Evolutionary conservation across 2,797 vertebrate species (phyloP), one percentile per base, ranked within the genome.

Genomic region (Oophaga sylvatica): DNA sequence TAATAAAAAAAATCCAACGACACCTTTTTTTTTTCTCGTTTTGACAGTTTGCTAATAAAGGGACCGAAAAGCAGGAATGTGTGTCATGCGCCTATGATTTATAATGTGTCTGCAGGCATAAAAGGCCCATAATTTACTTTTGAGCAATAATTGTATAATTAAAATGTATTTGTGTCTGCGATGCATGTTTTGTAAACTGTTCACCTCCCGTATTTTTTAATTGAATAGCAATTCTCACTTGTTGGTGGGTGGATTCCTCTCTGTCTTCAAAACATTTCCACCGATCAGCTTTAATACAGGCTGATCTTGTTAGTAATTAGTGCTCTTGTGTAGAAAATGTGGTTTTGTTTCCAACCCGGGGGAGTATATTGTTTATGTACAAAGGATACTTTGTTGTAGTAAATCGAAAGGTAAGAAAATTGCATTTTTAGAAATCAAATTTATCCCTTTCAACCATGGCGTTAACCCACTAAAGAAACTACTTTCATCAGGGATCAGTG

Each of bases 191-290:
- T 86, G 79, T 89, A 89, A 89, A 89, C 71, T 48, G 71, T 82
- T 89, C 88, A 89, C 88, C 88, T 86, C 84, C 88, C 19, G 84
- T 75, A 89, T 89, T 86, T 89, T 89, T 86, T 89, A 89, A 89
- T 89, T 89, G 88, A 89, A 82, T 71, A 86, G 84, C 73, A 83
- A 85, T 78, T 78, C 79, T 82, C 53, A 48, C 31, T 89, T n/a
- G 60, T 83, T 56, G 84, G 80, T 83, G 84, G 88, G 84, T 86
- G 88, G 63, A 86, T 86, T 83, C 76, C 73, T 79, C 60, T 70
- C 45, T 22, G 80, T 89, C 84, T 89, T 78, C 65, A 71, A 56
- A 70, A 68, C 76, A 56, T 89, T 75, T 86, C 29, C 84, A 26
- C 7, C 76, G 84, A 86, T 89, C 88, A 56, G 80, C 70, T 78